Evolutionary conservation across 2,797 vertebrate species (phyloP).

Genomic region (Anguilla anguilla): DNA sequence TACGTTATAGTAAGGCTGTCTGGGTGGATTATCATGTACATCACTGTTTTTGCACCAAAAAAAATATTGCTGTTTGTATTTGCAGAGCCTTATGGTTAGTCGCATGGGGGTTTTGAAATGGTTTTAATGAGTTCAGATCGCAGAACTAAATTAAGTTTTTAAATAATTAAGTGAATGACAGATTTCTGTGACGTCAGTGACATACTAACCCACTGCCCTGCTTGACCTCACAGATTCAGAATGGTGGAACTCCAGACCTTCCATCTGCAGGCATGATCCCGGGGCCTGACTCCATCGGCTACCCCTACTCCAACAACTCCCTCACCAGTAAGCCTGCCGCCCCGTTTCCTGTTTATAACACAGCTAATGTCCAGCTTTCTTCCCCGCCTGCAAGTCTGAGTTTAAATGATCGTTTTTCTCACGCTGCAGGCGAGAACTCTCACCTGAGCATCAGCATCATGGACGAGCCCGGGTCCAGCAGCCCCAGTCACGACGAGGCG

Average conservation of each 20-base stretch:
- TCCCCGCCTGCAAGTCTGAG: neutral
- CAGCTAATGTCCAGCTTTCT: neutral
- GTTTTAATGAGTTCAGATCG: no score
- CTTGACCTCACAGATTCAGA: slow-evolving; percentile 79
- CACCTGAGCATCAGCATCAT: slow-evolving; percentile 95
- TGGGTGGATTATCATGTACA: neutral
- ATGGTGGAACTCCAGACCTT: slow-evolving; percentile 90
- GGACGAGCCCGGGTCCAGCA: slow-evolving; percentile 95
- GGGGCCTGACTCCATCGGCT: slow-evolving; percentile 89
- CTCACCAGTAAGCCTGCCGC: slow-evolving; percentile 84
- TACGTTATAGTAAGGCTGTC: neutral
- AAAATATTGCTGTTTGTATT: no score
- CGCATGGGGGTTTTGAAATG: no score
- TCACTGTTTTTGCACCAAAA: neutral
- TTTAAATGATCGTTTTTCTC: neutral
- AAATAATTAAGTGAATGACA: neutral
- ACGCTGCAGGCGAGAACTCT: slow-evolving; percentile 84
- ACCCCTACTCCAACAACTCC: slow-evolving; percentile 92
- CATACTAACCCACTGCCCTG: neutral
- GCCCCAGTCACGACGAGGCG: slow-evolving; percentile 95
- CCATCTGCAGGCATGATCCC: slow-evolving; percentile 81
- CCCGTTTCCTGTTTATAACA: neutral
- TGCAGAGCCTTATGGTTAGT: no score
- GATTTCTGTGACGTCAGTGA: neutral
- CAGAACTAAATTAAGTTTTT: no score